These are phyloP conservation scores for Zaprionus obscuricornis DNA, from an alignment of 2,888 invertebrate genomes.

Conservation along the genomic window DNA sequence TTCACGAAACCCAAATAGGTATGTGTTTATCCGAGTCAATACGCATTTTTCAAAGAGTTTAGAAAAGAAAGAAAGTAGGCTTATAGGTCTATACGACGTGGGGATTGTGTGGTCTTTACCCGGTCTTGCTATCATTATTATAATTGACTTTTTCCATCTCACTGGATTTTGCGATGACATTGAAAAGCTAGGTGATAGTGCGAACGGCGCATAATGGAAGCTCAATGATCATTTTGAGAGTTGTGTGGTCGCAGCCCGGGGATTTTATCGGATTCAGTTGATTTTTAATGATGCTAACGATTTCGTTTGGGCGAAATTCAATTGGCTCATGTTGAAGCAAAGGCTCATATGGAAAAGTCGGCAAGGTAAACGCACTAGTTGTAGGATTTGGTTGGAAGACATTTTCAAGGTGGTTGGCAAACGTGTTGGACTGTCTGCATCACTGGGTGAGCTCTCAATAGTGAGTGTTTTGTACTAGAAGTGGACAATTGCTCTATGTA, in stretches of 20 bases:
- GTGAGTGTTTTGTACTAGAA: background rate
- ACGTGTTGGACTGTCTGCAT: background rate
- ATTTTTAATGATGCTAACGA: background rate
- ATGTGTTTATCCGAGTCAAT: background rate
- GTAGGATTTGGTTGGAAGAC: no score
- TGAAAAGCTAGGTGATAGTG: no score
- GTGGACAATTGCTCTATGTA: background rate
- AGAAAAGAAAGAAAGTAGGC: no score
- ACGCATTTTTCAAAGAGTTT: background rate
- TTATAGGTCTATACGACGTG: no score
- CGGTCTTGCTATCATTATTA: no score
- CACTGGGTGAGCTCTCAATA: background rate
- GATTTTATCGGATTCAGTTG: background rate
- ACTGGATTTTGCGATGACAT: no score
- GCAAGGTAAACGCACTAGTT: no score
- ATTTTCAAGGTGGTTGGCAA: background rate
- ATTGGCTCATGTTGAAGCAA: no score
- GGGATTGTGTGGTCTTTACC: no score
- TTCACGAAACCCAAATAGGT: background rate
- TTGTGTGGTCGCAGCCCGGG: background rate
- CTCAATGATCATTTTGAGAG: background rate
- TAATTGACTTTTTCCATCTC: no score
- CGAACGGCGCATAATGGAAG: background rate
- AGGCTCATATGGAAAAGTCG: no score
- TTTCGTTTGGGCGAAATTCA: background rate